These are phyloP conservation scores for Pandion haliaetus DNA, from an alignment of 2,113 vertebrate species.

Conservation along the genomic window DNA sequence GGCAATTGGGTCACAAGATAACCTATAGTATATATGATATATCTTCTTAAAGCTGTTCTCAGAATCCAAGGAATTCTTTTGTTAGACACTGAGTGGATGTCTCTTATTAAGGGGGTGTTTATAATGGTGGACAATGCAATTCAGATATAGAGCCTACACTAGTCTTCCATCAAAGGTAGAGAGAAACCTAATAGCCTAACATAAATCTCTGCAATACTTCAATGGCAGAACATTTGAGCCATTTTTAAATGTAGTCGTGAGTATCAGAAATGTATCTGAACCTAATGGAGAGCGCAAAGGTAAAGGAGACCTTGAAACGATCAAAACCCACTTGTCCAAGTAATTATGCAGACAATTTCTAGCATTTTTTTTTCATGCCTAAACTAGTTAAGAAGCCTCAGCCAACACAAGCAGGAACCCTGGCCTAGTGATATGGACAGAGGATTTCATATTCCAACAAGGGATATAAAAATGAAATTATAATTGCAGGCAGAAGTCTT, in stretches of 20 bases:
- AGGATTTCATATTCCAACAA: constrained; percentile 11
- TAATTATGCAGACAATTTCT: constrained; percentile 32
- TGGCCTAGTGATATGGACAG: background rate
- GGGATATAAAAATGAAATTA: constrained; percentile 2
- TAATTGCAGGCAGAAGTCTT: background rate
- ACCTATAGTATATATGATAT: constrained; percentile 27
- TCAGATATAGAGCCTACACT: constrained; percentile 15
- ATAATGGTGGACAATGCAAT: constrained; percentile 50
- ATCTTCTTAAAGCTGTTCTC: constrained; percentile 65
- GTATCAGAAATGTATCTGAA: constrained; percentile 26
- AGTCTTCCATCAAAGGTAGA: constrained; percentile 50
- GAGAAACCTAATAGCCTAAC: constrained; percentile 50
- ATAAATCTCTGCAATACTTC: constrained; percentile 31
- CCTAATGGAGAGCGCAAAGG: background rate
- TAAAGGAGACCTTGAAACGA: constrained; percentile 13
- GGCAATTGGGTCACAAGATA: constrained; percentile 70
- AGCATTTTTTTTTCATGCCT: constrained; percentile 1
- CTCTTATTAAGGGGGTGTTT: constrained; percentile 70
- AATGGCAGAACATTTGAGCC: constrained; percentile 23
- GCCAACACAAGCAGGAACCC: background rate
- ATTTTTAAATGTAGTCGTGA: background rate
- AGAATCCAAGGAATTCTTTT: constrained; percentile 63
- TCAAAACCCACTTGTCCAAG: background rate
- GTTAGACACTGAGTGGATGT: constrained; percentile 51
- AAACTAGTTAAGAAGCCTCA: constrained; percentile 11